Evolutionary conservation across 1,140 invertebrate genomes (phyloP).

Genomic region (Brachionus manjavacas): DNA sequence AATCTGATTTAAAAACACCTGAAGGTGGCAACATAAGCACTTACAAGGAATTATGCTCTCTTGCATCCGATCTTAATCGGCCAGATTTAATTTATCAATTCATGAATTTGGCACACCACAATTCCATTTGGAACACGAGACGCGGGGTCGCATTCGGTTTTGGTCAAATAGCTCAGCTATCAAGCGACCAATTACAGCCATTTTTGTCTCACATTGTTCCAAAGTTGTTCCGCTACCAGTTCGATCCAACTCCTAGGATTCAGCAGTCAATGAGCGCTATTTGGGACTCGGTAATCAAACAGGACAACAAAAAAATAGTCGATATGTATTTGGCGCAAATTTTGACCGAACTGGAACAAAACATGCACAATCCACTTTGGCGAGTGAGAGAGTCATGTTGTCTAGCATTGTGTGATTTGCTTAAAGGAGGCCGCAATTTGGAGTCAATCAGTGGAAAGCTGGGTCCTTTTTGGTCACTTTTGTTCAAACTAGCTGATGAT

Average conservation of each 20-base stretch:
- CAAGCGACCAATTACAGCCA: constrained; percentile 67
- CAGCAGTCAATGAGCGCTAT: constrained; percentile 84
- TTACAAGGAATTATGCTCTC: constrained; percentile 84
- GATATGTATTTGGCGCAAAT: constrained; percentile 83
- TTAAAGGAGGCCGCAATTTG: constrained; percentile 20
- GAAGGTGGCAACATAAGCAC: constrained; percentile 81
- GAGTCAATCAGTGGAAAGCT: constrained; percentile 4
- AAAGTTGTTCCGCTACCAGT: constrained; percentile 73
- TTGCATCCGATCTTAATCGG: constrained; percentile 79
- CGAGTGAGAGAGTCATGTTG: constrained; percentile 77
- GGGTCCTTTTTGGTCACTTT: neutral
- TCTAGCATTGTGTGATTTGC: constrained; percentile 35
- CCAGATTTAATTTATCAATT: constrained; percentile 91
- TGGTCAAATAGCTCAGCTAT: constrained; percentile 22
- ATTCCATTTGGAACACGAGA: constrained; percentile 82
- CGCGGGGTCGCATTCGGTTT: constrained; percentile 55
- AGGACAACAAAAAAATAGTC: constrained; percentile 78
- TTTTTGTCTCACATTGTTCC: constrained; percentile 79
- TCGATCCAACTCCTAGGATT: constrained; percentile 82
- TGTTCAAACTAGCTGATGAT: constrained; percentile 27
- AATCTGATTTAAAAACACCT: constrained; percentile 62
- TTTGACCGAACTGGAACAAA: constrained; percentile 70
- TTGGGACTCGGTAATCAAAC: constrained; percentile 76
- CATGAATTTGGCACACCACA: constrained; percentile 86
- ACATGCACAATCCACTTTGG: constrained; percentile 78